Evolutionary conservation across 2,797 vertebrate species (phyloP).

Genomic region (Microcaecilia unicolor): DNA sequence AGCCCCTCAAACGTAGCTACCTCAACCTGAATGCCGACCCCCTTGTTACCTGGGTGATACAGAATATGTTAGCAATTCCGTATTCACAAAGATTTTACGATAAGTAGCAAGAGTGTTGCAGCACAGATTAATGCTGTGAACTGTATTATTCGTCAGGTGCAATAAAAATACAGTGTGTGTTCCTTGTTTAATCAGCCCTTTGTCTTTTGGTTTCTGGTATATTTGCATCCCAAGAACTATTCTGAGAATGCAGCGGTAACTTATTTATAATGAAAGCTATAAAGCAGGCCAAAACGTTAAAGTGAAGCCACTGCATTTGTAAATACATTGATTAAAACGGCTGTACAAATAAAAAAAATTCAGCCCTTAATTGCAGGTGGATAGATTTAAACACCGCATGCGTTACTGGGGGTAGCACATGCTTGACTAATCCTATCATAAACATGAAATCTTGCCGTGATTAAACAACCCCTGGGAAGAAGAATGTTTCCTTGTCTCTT

Average conservation of each 20-base stretch:
- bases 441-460: conserved; percentile 33
- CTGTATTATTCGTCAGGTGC: too few species aligned
- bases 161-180: too few species aligned
- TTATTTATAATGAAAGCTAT: conserved; percentile 24
- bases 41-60: too few species aligned
- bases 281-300: conserved; percentile 27
- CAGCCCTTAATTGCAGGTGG: conserved; percentile 35
- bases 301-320: conserved; percentile 6
- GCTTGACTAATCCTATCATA: conserved; percentile 31
- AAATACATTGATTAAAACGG: conserved; percentile 26
- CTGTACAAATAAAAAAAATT: conserved; percentile 43
- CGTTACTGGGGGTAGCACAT: conserved; percentile 24
- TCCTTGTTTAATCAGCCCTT: too few species aligned
- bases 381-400: conserved; percentile 33
- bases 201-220: too few species aligned
- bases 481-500: conserved; percentile 21
- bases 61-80: too few species aligned
- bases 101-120: too few species aligned
- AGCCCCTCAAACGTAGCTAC: too few species aligned
- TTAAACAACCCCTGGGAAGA: conserved; percentile 30
- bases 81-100: too few species aligned
- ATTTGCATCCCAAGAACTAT: too few species aligned
- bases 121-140: too few species aligned
- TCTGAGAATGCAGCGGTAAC: conserved; percentile 17
- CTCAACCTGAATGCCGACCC: too few species aligned